A percentile compares a stretch with the other conserved stretches of the same genome.
Evolutionary conservation across 2,797 vertebrate species (phyloP).

Genomic region (Ctenopoma multispine): DNA sequence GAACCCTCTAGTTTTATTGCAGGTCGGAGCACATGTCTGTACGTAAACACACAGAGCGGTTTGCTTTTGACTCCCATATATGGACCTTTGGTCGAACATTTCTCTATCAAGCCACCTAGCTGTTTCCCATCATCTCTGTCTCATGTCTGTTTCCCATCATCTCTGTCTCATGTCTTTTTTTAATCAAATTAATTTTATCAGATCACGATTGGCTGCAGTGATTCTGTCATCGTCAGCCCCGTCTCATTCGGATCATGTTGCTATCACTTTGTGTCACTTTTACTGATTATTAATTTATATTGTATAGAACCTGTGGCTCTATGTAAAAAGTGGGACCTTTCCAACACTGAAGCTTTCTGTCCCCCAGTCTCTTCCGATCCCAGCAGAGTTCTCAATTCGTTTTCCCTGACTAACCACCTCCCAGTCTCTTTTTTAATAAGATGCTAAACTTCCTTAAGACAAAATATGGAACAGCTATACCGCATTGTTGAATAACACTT

Average conservation of each 20-base stretch:
- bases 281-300: not conserved
- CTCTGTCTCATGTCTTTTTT: too few species aligned
- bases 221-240: not conserved
- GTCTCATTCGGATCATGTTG: too few species aligned
- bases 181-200: too few species aligned
- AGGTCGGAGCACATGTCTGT: not conserved
- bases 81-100: too few species aligned
- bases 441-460: constrained; percentile 9
- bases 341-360: not conserved
- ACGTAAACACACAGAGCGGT: not conserved
- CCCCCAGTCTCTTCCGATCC: not conserved
- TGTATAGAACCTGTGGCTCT: not conserved
- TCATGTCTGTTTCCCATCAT: too few species aligned
- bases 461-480: constrained; percentile 22
- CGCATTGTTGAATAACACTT: constrained; percentile 15
- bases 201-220: too few species aligned
- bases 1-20: not conserved
- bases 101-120: too few species aligned
- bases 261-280: not conserved
- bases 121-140: too few species aligned
- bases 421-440: constrained; percentile 2
- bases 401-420: not conserved
- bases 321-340: not conserved
- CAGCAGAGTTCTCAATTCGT: not conserved
- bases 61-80: too few species aligned